Conservation (phyloP, 1,140 invertebrate genomes). For the Neodiprion pinetum region DNA sequence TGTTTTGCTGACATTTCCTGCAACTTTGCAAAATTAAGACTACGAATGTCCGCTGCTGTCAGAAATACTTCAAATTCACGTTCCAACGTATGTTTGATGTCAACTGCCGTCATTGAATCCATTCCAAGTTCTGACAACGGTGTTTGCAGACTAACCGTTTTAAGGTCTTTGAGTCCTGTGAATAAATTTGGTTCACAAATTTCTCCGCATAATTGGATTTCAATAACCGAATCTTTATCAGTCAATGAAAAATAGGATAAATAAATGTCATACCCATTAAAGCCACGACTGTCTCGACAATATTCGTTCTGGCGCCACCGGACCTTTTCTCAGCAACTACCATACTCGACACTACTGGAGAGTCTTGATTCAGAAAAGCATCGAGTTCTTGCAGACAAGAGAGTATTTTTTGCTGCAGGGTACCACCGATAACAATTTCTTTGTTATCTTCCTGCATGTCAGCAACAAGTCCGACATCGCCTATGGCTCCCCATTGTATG, state of each 20-base stretch:
- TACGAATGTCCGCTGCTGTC: slow-evolving; percentile 74
- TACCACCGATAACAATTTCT: slow-evolving; percentile 67
- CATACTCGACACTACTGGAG: slow-evolving; percentile 70
- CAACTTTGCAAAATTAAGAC: slow-evolving; percentile 65
- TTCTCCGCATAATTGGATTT: slow-evolving; percentile 18
- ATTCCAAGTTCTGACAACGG: slow-evolving; percentile 79
- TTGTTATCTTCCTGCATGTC: slow-evolving; percentile 73
- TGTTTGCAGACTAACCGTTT: slow-evolving; percentile 67
- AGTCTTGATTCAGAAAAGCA: slow-evolving; percentile 65
- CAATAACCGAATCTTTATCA: not conserved
- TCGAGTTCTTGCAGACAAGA: slow-evolving; percentile 67
- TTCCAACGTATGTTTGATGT: slow-evolving; percentile 81
- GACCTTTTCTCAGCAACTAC: slow-evolving; percentile 67
- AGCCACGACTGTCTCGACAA: slow-evolving; percentile 58
- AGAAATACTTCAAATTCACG: slow-evolving; percentile 75
- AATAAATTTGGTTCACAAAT: slow-evolving; percentile 23
- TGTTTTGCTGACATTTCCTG: slow-evolving; percentile 53
- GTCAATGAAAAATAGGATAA: slow-evolving; percentile 22
- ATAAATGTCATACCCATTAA: slow-evolving; percentile 54
- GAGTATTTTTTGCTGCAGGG: slow-evolving; percentile 71
- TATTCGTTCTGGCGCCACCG: slow-evolving; percentile 43
- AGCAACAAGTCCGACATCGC: slow-evolving; percentile 66
- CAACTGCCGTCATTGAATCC: slow-evolving; percentile 84
- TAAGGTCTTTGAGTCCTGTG: slow-evolving; percentile 59
- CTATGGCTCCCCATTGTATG: slow-evolving; percentile 68